phyloP scores from a whole-genome alignment of 23 tunicate genomes.

The Halocynthia roretzi region DNA sequence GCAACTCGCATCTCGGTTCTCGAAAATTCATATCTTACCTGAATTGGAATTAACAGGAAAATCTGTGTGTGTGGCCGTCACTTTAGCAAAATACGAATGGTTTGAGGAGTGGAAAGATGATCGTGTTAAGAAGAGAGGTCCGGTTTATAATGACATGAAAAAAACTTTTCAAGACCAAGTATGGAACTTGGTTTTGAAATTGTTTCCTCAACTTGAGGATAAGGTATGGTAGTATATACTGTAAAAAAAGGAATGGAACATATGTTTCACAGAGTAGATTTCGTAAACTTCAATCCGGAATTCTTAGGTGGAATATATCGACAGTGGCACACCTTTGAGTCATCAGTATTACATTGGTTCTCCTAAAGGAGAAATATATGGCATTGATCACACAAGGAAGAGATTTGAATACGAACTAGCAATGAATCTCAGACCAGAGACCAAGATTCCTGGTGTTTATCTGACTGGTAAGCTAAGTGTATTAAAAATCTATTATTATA shows the following conservation, averaged over 20 bases:
- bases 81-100: constrained; percentile 54
- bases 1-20: neutral
- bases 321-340: constrained; percentile 68
- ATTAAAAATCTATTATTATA: neutral
- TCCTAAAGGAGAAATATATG: constrained; percentile 84
- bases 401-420: constrained; percentile 50
- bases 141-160: constrained; percentile 46
- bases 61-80: constrained; percentile 66
- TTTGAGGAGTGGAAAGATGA: constrained; percentile 69
- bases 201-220: constrained; percentile 56
- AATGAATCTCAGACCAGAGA: constrained; percentile 40
- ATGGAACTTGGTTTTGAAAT: constrained; percentile 44
- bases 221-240: constrained; percentile 30
- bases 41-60: constrained; percentile 19
- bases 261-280: neutral
- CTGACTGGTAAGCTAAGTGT: constrained; percentile 35
- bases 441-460: constrained; percentile 53
- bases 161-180: constrained; percentile 51
- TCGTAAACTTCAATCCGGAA: neutral
- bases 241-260: neutral
- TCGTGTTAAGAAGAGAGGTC: constrained; percentile 32
- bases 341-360: constrained; percentile 60
- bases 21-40: neutral
- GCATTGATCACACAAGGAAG: constrained; percentile 51
- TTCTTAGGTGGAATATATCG: constrained; percentile 37